A percentile compares a stretch with the other conserved stretches of the same genome.
Conservation (phyloP, 1,140 invertebrate species). For the Caenorhabditis inopinata region DNA sequence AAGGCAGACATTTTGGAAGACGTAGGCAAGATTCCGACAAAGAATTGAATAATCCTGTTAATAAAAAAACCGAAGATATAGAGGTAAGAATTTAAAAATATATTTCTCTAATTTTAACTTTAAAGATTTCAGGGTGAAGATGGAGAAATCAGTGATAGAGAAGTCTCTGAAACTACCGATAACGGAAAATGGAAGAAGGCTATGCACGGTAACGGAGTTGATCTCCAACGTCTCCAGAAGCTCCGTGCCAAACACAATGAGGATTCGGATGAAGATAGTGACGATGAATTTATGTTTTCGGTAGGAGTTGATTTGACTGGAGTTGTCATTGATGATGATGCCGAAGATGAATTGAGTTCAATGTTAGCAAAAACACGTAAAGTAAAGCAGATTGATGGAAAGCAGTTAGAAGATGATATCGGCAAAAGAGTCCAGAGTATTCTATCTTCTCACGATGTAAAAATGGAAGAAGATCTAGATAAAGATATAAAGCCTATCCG, state of each 20-base stretch:
- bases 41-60: conserved; percentile 4
- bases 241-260: conserved; percentile 5
- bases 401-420: conserved; percentile 46
- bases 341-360: conserved; percentile 76
- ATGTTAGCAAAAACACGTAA: conserved; percentile 77
- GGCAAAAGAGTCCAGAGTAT: conserved; percentile 4
- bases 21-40: conserved; percentile 40
- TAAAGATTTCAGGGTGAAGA: conserved; percentile 42
- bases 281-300: conserved; percentile 32
- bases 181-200: conserved; percentile 40
- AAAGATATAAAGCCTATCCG: conserved; percentile 51
- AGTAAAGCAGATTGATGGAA: conserved; percentile 71
- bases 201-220: conserved; percentile 29
- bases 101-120: too few relatives aligned
- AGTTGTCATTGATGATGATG: conserved; percentile 76
- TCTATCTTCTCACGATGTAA: not conserved
- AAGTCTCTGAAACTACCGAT: not conserved
- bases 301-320: conserved; percentile 69
- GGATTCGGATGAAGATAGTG: conserved; percentile 37
- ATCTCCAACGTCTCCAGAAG: conserved; percentile 38
- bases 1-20: conserved; percentile 46
- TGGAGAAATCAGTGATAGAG: conserved; percentile 19
- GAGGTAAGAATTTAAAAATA: conserved; percentile 1
- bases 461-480: conserved; percentile 44
- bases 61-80: conserved; percentile 16